A percentile compares a stretch with the other conserved stretches of the same genome.
Conservation (phyloP, 2,113 vertebrate species). For the Mixornis gularis region DNA sequence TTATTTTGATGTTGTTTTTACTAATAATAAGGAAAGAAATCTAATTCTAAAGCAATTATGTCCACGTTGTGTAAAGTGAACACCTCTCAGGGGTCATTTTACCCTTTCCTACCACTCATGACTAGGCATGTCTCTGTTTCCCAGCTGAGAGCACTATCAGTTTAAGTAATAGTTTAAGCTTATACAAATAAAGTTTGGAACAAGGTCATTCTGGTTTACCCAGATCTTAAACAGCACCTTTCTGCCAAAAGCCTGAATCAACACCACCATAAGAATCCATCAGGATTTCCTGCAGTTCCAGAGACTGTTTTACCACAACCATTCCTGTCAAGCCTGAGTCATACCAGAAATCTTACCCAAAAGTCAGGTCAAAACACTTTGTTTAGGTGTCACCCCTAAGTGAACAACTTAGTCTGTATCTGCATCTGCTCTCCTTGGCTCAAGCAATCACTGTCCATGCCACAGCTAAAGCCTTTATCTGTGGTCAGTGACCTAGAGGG, state of each 20-base stretch:
- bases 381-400: neutral
- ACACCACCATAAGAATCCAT: neutral
- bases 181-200: conserved; percentile 1
- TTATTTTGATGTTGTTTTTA: neutral
- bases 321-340: neutral
- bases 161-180: conserved; percentile 5
- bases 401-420: neutral
- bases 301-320: neutral
- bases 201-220: conserved; percentile 24
- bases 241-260: neutral
- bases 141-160: neutral
- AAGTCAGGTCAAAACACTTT: neutral
- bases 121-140: neutral
- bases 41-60: neutral
- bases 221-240: neutral
- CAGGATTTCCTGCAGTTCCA: neutral
- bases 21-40: neutral
- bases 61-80: neutral
- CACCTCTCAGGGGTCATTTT: neutral
- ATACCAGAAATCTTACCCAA: neutral
- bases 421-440: neutral
- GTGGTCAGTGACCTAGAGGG: neutral
- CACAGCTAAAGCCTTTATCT: neutral
- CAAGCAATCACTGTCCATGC: neutral
- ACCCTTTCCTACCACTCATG: neutral